Evolutionary conservation across 2,888 invertebrate species (phyloP), one percentile per base, ranked within the genome.

Genomic region (Priapulus caudatus): DNA sequence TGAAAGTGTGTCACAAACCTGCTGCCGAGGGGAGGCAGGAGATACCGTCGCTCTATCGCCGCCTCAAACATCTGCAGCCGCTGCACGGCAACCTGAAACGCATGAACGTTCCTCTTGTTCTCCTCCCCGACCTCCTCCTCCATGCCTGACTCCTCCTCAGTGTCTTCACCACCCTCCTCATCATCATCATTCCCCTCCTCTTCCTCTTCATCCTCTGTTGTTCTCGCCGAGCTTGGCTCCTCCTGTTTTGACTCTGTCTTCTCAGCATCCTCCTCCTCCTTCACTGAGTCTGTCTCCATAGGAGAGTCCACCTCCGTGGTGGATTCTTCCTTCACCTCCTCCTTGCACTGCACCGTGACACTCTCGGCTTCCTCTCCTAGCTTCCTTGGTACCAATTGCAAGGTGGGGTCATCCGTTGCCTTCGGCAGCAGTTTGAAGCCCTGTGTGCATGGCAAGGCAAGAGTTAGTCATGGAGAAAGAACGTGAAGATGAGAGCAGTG

Each of bases 31-130:
- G 93, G 93, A 54, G 92, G 90, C 71, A 91, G 90, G 45, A 95
- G 76, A 70, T 93, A 95, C 60, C 95, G 77, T 61, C 92, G 75
- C 71, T 95, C 95, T 51, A 95, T 88, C 60, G 89, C 89, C 1
- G 83, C 81, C 72, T 95, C 93, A 15, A 95, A 74, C 0, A 82
- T 79, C 2, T 86, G 77, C 51, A 97, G 77, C 63, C 89, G 79
- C 62, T 83, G 81, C 24, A 79, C 78, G 65, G 80, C 76, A 72
- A 81, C 72, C 67, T 78, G 74, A 61, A 80, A 59, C 1, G 70
- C 66, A 59, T 67, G 57, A 20, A 58, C n/a, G 15, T 47, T 57
- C 44, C 87, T 78, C 67, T 90, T 89, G 86, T 91, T 85, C 22
- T 86, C 86, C 0, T 87, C 88, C 50, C 83, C 84, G 0, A 83